Percentiles rank a stretch among this genome's conserved stretches.
Conservation (phyloP, 2,888 invertebrate genomes). For the Heteropelma amictum region DNA sequence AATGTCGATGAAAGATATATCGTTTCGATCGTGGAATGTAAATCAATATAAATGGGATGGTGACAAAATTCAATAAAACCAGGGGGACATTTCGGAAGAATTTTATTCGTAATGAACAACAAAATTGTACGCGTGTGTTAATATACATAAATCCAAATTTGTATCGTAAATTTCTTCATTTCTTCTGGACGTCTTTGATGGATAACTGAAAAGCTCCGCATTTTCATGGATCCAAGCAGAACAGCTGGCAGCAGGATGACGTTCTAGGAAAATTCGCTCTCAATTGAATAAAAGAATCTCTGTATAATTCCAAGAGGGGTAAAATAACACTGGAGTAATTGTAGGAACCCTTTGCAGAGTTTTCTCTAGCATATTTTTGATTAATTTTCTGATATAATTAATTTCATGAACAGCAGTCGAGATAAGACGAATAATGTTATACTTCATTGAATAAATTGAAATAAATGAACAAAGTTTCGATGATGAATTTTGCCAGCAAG, state of each 20-base stretch:
- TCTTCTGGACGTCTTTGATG: neutral
- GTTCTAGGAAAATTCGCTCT: neutral
- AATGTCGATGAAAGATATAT: too few relatives aligned
- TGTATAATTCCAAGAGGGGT: neutral
- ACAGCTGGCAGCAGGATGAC: neutral
- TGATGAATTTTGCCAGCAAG: too few relatives aligned
- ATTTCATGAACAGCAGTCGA: too few relatives aligned
- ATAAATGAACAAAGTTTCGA: too few relatives aligned
- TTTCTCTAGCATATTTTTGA: too few relatives aligned
- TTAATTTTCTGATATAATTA: too few relatives aligned
- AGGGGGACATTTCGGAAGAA: slow-evolving; percentile 40
- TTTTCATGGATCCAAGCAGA: neutral
- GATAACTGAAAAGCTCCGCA: neutral
- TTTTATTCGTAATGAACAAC: slow-evolving; percentile 57
- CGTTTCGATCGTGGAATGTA: neutral
- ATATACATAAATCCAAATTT: neutral
- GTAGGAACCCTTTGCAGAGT: too few relatives aligned
- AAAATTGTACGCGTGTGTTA: neutral
- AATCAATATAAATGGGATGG: slow-evolving; percentile 4
- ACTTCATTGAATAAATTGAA: too few relatives aligned
- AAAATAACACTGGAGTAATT: too few relatives aligned
- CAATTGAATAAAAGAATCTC: neutral
- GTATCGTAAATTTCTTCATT: neutral
- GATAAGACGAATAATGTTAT: too few relatives aligned
- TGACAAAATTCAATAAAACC: slow-evolving; percentile 54